Base-by-base conservation (phyloP, 2,888 invertebrate genomes). In the Nycteola revayana region DNA sequence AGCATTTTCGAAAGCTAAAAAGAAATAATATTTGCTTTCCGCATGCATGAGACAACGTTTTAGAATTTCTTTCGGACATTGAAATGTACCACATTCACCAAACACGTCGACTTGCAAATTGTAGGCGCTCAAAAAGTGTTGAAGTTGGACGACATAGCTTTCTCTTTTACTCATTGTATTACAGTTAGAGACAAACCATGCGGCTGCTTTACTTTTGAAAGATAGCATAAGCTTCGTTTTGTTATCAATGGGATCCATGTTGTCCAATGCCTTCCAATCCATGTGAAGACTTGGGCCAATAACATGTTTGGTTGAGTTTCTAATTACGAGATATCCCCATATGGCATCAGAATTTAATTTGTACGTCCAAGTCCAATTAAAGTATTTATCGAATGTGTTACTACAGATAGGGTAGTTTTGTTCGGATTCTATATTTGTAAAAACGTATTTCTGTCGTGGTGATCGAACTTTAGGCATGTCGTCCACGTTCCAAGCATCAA, bases 311-410 rank as follows among this genome's bases (percentile, higher is more conserved):
- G 54, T 58, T 1, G 49, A 36, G 43, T 83, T 73, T 44, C 46
- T 61, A 7, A 85, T 46, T 1, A 51, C 49, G 6, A 79, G 50
- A 34, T 82, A 81, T 5, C 68, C 67, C 83, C 83, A 84, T 6
- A 69, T 32, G 1, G 66, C 61, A 42, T 82, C 78, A 1, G 82
- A 79, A 42, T 79, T 60, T 1, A 80, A 40, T 54, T 68, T 75
- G 33, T 83, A 83, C 0, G 83, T 83, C 83, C 82, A 83, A 8
- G 84, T 83, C 82, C 80, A 82, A 44, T 84, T 85, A 36, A 84
- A 84, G 36, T 58, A 82, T 4, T 53, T 47, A 36, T 84, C 53
- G 59, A 72, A 80, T 2, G 32, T 41, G 0, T 62, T 40, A 20
- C 50, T 47, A 27, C 70, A 70, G 2, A 76, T 42, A 0, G 82